Base-by-base conservation (phyloP, 2,113 vertebrate genomes). In the Neogobius melanostomus region DNA sequence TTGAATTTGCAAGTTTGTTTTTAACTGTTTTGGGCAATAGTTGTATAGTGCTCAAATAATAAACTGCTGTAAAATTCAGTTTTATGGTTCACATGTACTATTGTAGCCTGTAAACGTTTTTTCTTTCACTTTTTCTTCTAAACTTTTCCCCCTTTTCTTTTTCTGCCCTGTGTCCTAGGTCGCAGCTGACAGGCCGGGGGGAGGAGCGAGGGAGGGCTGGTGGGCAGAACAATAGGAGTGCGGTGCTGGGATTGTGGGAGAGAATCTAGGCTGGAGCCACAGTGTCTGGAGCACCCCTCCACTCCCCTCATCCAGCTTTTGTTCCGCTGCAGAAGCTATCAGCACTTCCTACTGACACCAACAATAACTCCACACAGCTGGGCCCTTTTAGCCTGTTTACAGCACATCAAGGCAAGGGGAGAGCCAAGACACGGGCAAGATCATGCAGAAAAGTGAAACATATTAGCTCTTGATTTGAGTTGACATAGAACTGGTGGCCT, bases 311-410 rank as follows among this genome's bases (percentile, higher is more conserved):
- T 92, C 91, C 91, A 92, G 91, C 93, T 94, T 94, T 94, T 94
- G 93, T 94, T 94, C 93, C 93, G 93, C 93, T 94, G 92, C 93
- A 89, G 93, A 94, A 94, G 92, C 92, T 92, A 93, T 94, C 92
- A 93, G 91, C 91, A 92, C 92, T 94, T 94, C 93, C 93, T 94
- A 93, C 92, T 90, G 92, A 93, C 92, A 91, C 91, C 90, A 93
- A 94, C 93, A 94, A 94, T 94, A 93, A 94, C 92, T 91, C 91
- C 89, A 88, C 93, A 93, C 93, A 94, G 93, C 93, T 94, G 93
- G 93, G 90, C 91, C 87, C 92, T 92, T 91, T 92, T 88, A 93
- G 91, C 92, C 90, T 93, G 92, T 94, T 94, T 93, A 93, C 93
- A 91, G 92, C 93, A 91, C 92, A 93, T 93, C 90, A 93, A 92